Base-by-base conservation (phyloP, 2,888 invertebrate genomes). In the Drosophila anceps region DNA sequence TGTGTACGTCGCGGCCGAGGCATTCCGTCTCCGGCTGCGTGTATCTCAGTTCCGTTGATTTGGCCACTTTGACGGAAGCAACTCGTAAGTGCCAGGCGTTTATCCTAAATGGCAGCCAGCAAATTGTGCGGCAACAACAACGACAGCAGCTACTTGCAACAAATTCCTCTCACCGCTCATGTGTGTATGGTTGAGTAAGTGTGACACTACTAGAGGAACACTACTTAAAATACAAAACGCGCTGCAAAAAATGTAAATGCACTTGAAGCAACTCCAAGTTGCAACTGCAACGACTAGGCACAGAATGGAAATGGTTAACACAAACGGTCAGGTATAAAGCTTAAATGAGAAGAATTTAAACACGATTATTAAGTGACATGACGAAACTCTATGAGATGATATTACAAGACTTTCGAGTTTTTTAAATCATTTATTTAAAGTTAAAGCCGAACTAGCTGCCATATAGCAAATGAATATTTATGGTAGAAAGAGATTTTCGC, bases 101-200 rank as follows among this genome's bases (percentile, higher is more conserved):
- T 85, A 79, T 79, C 74, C 81, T 87, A 87, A 84, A 82, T 78
- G 80, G 54, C 64, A 41, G 54, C 64, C 67, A 62, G 73, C 73
- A 61, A 67, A 64, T 60, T 68, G 68, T 63, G 53, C 48, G 35
- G 33, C 74, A 68, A 13, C 37, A 60, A 24, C 58, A 51, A 33
- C 58, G 57, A 54, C 61, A 65, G 54, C 61, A 69, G 60, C 20
- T 62, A 73, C 76, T 77, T 69, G 59, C 46, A 71, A 70, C 75
- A 78, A 78, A 84, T 84, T 84, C 78, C 80, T 50, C 15, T 31
- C 10, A 41, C 35, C 54, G 39, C 44, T 35, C 65, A 35, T 60
- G 27, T 61, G 43, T 27, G 51, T 41, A 39, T 9, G 59, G 61
- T 33, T 63, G 33, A 50, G 76, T 60, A 62, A 61, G 62, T 73